phyloP scores from a whole-genome alignment of 2,113 vertebrate species.

The Anoplopoma fimbria region DNA sequence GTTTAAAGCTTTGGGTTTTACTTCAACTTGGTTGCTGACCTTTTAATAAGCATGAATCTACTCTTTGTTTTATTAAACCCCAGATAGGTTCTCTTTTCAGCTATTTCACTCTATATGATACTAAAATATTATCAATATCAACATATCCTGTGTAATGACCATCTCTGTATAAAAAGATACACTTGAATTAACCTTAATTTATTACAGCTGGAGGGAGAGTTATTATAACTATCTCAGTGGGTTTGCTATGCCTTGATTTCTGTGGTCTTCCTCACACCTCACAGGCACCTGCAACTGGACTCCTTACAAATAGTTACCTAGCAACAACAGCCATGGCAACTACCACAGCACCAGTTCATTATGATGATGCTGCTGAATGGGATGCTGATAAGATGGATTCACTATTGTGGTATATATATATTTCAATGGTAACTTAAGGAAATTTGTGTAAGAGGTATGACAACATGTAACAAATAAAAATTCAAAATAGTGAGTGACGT shows the following conservation, averaged over 20 bases:
- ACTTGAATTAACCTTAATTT: background rate
- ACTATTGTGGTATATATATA: background rate
- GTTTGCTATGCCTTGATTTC: conserved; percentile 17
- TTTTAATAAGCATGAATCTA: too few relatives aligned
- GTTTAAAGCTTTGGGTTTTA: too few relatives aligned
- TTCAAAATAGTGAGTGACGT: background rate
- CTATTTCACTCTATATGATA: too few relatives aligned
- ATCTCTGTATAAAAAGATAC: background rate
- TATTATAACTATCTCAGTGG: background rate
- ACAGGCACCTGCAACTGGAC: conserved; percentile 22
- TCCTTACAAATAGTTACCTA: conserved; percentile 55
- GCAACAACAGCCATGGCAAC: conserved; percentile 65
- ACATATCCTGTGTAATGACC: background rate
- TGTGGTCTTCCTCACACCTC: conserved; percentile 9
- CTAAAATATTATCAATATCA: too few relatives aligned
- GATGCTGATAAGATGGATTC: background rate
- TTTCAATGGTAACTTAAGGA: background rate
- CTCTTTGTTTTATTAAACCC: too few relatives aligned
- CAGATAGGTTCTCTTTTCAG: too few relatives aligned
- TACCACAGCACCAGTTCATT: conserved; percentile 33
- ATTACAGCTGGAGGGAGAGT: background rate
- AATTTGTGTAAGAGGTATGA: background rate
- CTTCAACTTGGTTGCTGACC: too few relatives aligned
- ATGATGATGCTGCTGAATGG: background rate
- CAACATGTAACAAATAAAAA: background rate